Percentiles rank a stretch among this genome's conserved stretches.
Evolutionary conservation across 2,888 invertebrate species (phyloP).

Genomic region (Drosophila fungiperda): DNA sequence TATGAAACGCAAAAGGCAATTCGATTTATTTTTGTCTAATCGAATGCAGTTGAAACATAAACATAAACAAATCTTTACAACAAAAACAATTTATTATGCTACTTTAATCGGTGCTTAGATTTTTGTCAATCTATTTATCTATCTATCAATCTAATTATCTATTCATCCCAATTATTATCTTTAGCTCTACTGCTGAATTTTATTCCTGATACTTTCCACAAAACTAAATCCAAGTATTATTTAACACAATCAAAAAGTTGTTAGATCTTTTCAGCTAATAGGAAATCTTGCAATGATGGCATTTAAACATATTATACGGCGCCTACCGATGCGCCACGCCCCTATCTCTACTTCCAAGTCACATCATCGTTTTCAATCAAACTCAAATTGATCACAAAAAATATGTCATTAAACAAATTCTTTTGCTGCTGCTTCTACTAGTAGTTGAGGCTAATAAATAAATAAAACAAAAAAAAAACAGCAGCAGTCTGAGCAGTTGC

Average conservation of each 20-base stretch:
- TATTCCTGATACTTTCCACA: slow-evolving; percentile 59
- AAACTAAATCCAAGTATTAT: slow-evolving; percentile 68
- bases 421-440: slow-evolving; percentile 50
- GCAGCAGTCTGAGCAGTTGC: slow-evolving; percentile 6
- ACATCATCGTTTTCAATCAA: slow-evolving; percentile 27
- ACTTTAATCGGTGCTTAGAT: slow-evolving; percentile 70
- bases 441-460: slow-evolving; percentile 56
- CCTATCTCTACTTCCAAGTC: slow-evolving; percentile 64
- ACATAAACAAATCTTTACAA: slow-evolving; percentile 6
- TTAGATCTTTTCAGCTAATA: slow-evolving; percentile 51
- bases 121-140: slow-evolving; percentile 25
- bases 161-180: slow-evolving; percentile 16
- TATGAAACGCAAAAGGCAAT: slow-evolving; percentile 49
- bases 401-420: slow-evolving; percentile 18
- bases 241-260: slow-evolving; percentile 71
- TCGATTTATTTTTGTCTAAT: slow-evolving; percentile 55
- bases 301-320: slow-evolving; percentile 61
- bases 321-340: slow-evolving; percentile 23
- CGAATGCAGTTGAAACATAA: slow-evolving; percentile 28
- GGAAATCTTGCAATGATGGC: slow-evolving; percentile 72
- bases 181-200: slow-evolving; percentile 67
- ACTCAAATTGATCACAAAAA: slow-evolving; percentile 31
- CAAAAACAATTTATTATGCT: slow-evolving; percentile 33
- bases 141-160: slow-evolving; percentile 11
- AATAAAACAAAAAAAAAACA: background rate